Base-by-base conservation (phyloP, 2,888 invertebrate genomes). In the Monoplex corrugatus region DNA sequence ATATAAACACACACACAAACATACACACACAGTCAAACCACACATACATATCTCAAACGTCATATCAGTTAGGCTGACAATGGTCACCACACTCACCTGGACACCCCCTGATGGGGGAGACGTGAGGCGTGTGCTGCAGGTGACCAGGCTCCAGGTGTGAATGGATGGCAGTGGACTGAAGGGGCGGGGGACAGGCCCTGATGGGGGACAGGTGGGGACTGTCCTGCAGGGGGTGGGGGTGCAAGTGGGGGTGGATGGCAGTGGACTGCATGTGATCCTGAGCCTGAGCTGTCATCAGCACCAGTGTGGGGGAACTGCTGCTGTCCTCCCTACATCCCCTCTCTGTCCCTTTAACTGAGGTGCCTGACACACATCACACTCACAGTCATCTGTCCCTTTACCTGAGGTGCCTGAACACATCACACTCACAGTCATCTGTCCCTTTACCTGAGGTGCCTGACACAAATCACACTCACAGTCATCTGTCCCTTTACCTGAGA, bases 201-300 rank as follows among this genome's bases (percentile, higher is more conserved):
- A 88, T 83, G n/a, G 88, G 88, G 32, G 88, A 88, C 43, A 88
- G 32, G 10, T 83, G 88, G 32, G 88, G 88, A 16, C 72, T 78
- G 38, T 8, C 13, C 23, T 83, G 82, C 23, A 82, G 88, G 50
- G 19, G 68, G 23, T 68, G 19, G 43, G n/a, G 50, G 43, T 68
- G 72, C 16, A 16, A n/a, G 32, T 68, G 35, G 38, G 68, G 68
- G n/a, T 72, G 43, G 68, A 88, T 83, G 45, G 88, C 88, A 28
- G 88, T 88, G 80, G 88, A 88, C 43, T 88, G 87, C 45, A 78
- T 44, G 75, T 44, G 40, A 28, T 75, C 44, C 45, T 43, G 78
- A 0, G 13, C 28, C 16, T 35, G 40, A 28, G 78, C n/a, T n/a
- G n/a, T 23, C 45, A 35, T 75, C n/a, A 87, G 50, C 78, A 38